Percentiles rank a stretch among this genome's conserved stretches.
Evolutionary conservation across 2,797 vertebrate genomes (phyloP).

Genomic region (Ictinia mississippiensis): DNA sequence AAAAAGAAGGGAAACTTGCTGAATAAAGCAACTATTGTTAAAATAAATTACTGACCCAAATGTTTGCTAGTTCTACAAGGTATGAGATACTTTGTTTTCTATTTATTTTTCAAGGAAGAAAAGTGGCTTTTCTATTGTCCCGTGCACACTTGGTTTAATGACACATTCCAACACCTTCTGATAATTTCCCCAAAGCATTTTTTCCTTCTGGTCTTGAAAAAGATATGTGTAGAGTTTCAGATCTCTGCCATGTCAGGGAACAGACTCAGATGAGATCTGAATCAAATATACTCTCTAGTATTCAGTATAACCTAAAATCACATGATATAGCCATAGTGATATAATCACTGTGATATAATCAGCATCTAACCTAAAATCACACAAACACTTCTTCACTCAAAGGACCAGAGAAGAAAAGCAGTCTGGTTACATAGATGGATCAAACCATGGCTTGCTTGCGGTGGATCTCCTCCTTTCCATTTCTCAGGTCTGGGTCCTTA

Average conservation of each 20-base stretch:
- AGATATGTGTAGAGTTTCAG: not conserved
- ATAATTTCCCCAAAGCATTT: not conserved
- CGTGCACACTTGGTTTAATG: rapidly evolving
- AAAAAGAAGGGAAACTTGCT: not conserved
- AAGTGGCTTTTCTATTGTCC: not conserved
- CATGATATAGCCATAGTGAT: not conserved
- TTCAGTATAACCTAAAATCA: not conserved
- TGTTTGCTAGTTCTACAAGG: not conserved
- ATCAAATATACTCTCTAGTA: not conserved
- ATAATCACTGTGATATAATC: not conserved
- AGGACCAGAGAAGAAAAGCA: not conserved
- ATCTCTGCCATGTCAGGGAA: not conserved
- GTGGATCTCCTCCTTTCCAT: not conserved
- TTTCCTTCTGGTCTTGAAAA: not conserved
- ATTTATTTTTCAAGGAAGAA: not conserved
- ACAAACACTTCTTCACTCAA: not conserved
- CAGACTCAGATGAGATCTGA: not conserved
- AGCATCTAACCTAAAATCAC: not conserved
- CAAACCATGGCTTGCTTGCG: not conserved
- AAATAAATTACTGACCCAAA: not conserved
- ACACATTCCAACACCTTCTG: not conserved
- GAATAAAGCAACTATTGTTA: not conserved
- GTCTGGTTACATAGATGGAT: not conserved
- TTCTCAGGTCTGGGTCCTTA: not conserved
- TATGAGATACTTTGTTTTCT: not conserved